A percentile compares a stretch with the other conserved stretches of the same genome.
Evolutionary conservation across 2,797 vertebrate genomes (phyloP).

Genomic region (Hipposideros larvatus): DNA sequence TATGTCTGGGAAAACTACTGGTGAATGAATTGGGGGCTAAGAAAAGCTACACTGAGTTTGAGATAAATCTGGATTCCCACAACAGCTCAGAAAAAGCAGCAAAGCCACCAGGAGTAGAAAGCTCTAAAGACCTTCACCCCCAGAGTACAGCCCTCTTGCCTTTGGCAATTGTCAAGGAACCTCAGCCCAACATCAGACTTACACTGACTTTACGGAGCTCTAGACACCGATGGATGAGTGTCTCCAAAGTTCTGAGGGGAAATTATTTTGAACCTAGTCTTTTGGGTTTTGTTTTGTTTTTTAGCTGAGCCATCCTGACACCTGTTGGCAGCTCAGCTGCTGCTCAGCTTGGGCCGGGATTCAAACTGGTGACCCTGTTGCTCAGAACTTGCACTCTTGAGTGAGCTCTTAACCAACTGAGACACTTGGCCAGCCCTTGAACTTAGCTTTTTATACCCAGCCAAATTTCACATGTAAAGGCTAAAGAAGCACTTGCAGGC

Average conservation of each 20-base stretch:
- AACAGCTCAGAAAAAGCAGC: background rate
- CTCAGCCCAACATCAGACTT: background rate
- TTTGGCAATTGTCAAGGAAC: background rate
- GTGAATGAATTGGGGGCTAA: background rate
- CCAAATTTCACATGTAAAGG: background rate
- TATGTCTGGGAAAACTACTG: background rate
- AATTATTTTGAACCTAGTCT: background rate
- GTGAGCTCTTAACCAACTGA: too few species aligned
- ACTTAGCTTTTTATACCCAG: background rate
- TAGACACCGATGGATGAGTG: too few species aligned
- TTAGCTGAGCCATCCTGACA: too few species aligned
- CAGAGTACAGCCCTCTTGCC: background rate
- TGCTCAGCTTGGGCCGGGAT: too few species aligned
- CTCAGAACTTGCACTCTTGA: too few species aligned
- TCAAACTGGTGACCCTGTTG: too few species aligned
- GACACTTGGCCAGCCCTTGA: too few species aligned
- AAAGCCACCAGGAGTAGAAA: background rate
- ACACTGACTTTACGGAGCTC: rapidly evolving
- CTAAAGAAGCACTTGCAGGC: background rate
- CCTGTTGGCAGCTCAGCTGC: too few species aligned
- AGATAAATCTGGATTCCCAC: background rate
- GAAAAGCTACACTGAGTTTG: background rate
- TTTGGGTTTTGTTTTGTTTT: too few species aligned
- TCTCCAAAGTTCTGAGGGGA: background rate
- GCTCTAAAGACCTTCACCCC: background rate